phyloP scores from a whole-genome alignment of 1,140 invertebrate genomes.

The Eumaeus atala region DNA sequence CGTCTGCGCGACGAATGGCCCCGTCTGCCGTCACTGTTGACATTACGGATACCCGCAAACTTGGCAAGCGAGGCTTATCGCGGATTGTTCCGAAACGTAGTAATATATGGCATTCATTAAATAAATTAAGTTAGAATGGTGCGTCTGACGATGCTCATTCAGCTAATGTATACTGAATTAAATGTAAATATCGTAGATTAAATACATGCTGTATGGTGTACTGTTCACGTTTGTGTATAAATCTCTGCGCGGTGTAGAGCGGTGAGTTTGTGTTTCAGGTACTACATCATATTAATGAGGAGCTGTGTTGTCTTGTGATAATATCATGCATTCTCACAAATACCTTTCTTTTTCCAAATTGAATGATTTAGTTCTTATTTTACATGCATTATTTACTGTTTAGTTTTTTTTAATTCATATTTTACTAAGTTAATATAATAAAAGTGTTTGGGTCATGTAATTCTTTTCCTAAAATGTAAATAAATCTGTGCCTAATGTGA shows the following conservation, averaged over 20 bases:
- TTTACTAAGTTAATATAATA: too few species aligned
- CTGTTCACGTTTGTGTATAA: not conserved
- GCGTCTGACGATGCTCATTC: slow-evolving; percentile 51
- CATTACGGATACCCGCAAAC: slow-evolving; percentile 45
- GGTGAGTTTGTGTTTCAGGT: not conserved
- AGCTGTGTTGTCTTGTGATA: too few species aligned
- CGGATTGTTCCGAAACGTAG: slow-evolving; percentile 49
- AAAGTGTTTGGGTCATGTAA: too few species aligned
- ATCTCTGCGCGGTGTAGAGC: not conserved
- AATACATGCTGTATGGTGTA: slow-evolving; percentile 2
- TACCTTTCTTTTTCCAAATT: too few species aligned
- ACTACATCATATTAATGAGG: too few species aligned
- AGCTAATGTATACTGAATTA: slow-evolving; percentile 56
- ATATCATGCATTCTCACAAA: too few species aligned
- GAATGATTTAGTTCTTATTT: too few species aligned
- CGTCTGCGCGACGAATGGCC: slow-evolving; percentile 36
- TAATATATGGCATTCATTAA: slow-evolving; percentile 68
- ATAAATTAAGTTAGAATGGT: slow-evolving; percentile 59
- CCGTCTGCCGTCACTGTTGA: slow-evolving; percentile 40
- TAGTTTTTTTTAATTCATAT: too few species aligned
- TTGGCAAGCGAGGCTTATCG: slow-evolving; percentile 44
- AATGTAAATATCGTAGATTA: slow-evolving; percentile 41
- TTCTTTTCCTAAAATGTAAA: too few species aligned
- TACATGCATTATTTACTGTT: too few species aligned
- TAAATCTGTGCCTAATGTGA: too few species aligned